phyloP scores from a whole-genome alignment of 2,888 invertebrate genomes.

The Caenorhabditis wallacei region DNA sequence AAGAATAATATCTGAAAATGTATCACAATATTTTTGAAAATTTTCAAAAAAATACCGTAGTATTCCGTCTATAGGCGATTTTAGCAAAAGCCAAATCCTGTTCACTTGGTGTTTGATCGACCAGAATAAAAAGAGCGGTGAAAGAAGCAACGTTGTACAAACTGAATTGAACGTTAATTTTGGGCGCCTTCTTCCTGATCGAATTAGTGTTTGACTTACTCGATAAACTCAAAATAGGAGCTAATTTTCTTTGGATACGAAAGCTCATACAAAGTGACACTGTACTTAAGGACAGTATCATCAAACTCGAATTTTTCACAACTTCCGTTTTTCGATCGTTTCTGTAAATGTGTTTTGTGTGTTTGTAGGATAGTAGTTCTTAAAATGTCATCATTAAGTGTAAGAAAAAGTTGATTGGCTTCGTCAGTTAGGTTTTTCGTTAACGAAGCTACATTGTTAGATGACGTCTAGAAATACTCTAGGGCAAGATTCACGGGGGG shows the following conservation, averaged over 20 bases:
- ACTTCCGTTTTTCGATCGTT: slow-evolving; percentile 65
- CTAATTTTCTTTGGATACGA: slow-evolving; percentile 75
- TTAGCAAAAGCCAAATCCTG: slow-evolving; percentile 75
- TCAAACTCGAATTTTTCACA: slow-evolving; percentile 74
- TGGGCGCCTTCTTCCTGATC: slow-evolving; percentile 17
- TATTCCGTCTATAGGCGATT: slow-evolving; percentile 66
- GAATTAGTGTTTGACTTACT: slow-evolving; percentile 61
- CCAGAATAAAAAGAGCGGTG: slow-evolving; percentile 74
- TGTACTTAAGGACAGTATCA: slow-evolving; percentile 72
- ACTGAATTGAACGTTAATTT: slow-evolving; percentile 65
- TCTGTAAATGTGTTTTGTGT: slow-evolving; percentile 50
- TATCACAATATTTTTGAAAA: not conserved
- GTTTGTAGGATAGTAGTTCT: slow-evolving; percentile 22
- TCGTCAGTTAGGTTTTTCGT: slow-evolving; percentile 4
- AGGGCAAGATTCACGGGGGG: too few species aligned
- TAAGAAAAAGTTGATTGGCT: slow-evolving; percentile 20
- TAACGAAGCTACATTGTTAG: not conserved
- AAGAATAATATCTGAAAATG: slow-evolving; percentile 66
- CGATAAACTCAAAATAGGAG: slow-evolving; percentile 76
- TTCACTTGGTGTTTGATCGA: slow-evolving; percentile 72
- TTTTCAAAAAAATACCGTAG: slow-evolving; percentile 37
- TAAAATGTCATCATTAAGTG: slow-evolving; percentile 21
- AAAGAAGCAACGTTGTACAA: slow-evolving; percentile 71
- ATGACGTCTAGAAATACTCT: slow-evolving; percentile 11
- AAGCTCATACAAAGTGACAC: slow-evolving; percentile 73